phyloP scores from a whole-genome alignment of 2,113 vertebrate species.

The Brachionichthys hirsutus region DNA sequence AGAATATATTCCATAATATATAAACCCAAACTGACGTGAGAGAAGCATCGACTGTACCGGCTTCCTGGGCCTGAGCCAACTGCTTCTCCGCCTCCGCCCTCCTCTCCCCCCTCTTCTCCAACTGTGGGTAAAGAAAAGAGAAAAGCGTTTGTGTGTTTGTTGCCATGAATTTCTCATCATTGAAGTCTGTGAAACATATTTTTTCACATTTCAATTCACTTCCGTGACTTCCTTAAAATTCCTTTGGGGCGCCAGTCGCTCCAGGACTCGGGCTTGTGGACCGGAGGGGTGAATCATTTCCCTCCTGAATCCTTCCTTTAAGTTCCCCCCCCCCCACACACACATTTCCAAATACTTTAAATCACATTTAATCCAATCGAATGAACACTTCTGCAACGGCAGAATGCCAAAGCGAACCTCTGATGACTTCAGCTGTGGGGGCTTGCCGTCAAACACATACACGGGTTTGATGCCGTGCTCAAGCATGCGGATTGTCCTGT shows the following conservation, averaged over 20 bases:
- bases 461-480: slow-evolving; percentile 94
- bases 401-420: slow-evolving; percentile 76
- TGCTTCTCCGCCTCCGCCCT: slow-evolving; percentile 91
- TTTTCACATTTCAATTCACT: too few relatives aligned
- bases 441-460: slow-evolving; percentile 95
- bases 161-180: neutral
- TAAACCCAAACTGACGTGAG: neutral
- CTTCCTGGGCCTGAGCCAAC: slow-evolving; percentile 88
- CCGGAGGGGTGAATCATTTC: too few relatives aligned
- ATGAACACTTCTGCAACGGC: neutral
- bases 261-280: too few relatives aligned
- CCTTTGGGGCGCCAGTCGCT: too few relatives aligned
- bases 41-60: slow-evolving; percentile 60
- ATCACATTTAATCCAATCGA: neutral
- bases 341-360: neutral
- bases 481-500: slow-evolving; percentile 95
- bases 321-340: too few relatives aligned
- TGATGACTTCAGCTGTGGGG: slow-evolving; percentile 89
- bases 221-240: too few relatives aligned
- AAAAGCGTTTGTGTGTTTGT: neutral
- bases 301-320: too few relatives aligned
- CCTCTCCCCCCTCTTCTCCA: slow-evolving; percentile 87
- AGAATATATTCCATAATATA: too few relatives aligned
- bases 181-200: neutral
- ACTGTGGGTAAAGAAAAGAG: slow-evolving; percentile 48